Evolutionary conservation across 23 tunicate genomes (phyloP).

Genomic region (Trididemnum miniatum): DNA sequence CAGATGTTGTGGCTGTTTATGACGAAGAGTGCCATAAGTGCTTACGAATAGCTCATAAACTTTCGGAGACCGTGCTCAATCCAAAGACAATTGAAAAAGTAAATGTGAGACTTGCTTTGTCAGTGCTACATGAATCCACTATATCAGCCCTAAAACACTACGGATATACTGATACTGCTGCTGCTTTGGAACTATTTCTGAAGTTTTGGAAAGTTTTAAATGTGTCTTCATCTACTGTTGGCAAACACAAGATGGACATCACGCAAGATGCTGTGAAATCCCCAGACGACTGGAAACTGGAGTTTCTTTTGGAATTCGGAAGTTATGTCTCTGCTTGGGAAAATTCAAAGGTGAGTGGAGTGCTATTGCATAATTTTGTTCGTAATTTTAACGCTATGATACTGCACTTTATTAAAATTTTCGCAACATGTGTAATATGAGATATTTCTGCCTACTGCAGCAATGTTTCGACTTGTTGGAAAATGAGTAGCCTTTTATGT

Average conservation of each 20-base stretch:
- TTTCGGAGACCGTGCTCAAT: conserved; percentile 10
- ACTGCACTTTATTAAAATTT: conserved; percentile 11
- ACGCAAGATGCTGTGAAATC: conserved; percentile 9
- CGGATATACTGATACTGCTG: neutral
- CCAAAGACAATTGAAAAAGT: conserved; percentile 27
- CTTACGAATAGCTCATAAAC: conserved; percentile 13
- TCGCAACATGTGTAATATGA: neutral
- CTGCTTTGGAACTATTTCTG: conserved; percentile 13
- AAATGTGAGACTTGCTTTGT: conserved; percentile 7
- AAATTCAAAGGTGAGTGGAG: conserved; percentile 8
- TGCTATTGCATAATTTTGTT: neutral
- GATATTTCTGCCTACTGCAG: neutral
- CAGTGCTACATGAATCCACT: conserved; percentile 9
- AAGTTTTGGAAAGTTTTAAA: conserved; percentile 19
- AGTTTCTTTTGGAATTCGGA: conserved; percentile 8
- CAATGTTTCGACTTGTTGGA: neutral
- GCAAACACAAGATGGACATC: neutral
- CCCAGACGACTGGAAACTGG: conserved; percentile 16
- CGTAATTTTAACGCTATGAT: neutral
- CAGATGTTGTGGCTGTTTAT: conserved; percentile 1
- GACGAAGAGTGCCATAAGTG: conserved; percentile 8
- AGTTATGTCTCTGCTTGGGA: neutral
- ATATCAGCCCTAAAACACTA: conserved; percentile 4
- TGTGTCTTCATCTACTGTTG: conserved; percentile 8
- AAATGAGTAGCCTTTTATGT: neutral